phyloP scores from a whole-genome alignment of 2,888 invertebrate species.

The Malthinus seriepunctatus region DNA sequence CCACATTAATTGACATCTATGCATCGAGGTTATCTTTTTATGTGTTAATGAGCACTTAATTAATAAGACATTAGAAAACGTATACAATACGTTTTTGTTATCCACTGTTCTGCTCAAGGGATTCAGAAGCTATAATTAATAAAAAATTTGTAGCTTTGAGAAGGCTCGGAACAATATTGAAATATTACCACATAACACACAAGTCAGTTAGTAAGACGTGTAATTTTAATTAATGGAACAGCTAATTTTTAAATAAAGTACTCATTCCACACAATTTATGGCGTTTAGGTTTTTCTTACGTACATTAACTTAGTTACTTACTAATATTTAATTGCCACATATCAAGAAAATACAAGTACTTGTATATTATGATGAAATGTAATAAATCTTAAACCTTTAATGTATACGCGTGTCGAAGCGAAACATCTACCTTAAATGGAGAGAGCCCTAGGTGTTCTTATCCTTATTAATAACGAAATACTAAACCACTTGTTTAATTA shows the following conservation, averaged over 20 bases:
- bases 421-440: constrained; percentile 9
- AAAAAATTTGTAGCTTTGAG: not conserved
- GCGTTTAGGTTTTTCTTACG: no score
- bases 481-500: constrained; percentile 16
- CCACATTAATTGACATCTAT: constrained; percentile 5
- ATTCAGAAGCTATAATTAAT: constrained; percentile 3
- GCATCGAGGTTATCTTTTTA: constrained; percentile 6
- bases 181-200: not conserved
- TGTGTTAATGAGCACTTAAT: constrained; percentile 6
- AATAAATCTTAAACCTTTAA: constrained; percentile 13
- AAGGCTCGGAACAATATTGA: not conserved
- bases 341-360: constrained; percentile 14
- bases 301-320: not conserved
- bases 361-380: constrained; percentile 4
- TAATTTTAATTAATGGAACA: no score
- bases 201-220: no score
- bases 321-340: constrained; percentile 14
- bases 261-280: no score
- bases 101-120: constrained; percentile 3
- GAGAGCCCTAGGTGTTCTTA: constrained; percentile 7
- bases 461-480: constrained; percentile 5
- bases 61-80: constrained; percentile 5
- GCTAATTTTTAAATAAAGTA: no score
- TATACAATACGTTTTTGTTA: constrained; percentile 6
- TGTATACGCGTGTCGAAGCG: constrained; percentile 12